phyloP scores from a whole-genome alignment of 2,888 invertebrate genomes.

The Torymus auratus region DNA sequence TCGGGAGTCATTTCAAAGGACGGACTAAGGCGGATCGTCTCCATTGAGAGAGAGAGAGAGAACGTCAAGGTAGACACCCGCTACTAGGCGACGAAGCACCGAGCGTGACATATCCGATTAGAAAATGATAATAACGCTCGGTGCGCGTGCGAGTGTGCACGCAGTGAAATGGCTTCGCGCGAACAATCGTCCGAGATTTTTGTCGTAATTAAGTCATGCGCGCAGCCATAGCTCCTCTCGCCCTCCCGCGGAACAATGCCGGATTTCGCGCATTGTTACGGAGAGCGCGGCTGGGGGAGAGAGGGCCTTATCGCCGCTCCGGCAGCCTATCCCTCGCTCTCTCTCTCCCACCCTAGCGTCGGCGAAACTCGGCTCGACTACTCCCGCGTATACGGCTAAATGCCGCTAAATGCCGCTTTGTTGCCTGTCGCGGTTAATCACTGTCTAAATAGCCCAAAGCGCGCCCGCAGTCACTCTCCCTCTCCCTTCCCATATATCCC shows the following conservation, averaged over 20 bases:
- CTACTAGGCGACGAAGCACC: constrained; percentile 13
- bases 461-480: constrained; percentile 36
- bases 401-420: constrained; percentile 72
- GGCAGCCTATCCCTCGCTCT: constrained; percentile 55
- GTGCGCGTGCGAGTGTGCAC: constrained; percentile 11
- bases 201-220: constrained; percentile 71
- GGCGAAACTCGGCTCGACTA: too few relatives aligned
- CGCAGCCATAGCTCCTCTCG: not conserved
- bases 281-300: constrained; percentile 55
- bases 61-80: not conserved
- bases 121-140: constrained; percentile 34
- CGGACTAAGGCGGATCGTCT: not conserved
- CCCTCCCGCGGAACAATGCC: constrained; percentile 66
- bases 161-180: constrained; percentile 63
- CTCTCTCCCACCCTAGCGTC: not conserved
- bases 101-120: constrained; percentile 42
- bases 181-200: constrained; percentile 69
- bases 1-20: constrained; percentile 5
- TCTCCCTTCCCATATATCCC: not conserved
- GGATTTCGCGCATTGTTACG: constrained; percentile 72
- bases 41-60: not conserved
- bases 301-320: constrained; percentile 59
- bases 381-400: constrained; percentile 32
- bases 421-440: constrained; percentile 72
- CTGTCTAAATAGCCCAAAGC: constrained; percentile 61